These are phyloP conservation scores for Pholis gunnellus DNA, from an alignment of 2,113 vertebrate species.

Conservation along the genomic window DNA sequence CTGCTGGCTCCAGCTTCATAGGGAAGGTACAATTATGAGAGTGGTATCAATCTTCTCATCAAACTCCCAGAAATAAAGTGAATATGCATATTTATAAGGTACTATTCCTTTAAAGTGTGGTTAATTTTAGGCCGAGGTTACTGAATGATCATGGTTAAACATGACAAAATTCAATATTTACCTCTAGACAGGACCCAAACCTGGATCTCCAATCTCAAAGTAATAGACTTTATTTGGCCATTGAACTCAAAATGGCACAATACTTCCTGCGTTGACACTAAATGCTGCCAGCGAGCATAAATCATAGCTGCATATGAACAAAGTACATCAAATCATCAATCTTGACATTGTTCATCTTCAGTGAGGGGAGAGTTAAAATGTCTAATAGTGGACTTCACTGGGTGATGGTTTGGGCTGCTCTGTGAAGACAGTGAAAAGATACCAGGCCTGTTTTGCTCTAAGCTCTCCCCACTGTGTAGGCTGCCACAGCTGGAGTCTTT, in stretches of 20 bases:
- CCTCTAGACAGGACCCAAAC: not conserved
- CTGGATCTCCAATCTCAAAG: not conserved
- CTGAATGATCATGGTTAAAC: not conserved
- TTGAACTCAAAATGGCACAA: not conserved
- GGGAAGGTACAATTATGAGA: not conserved
- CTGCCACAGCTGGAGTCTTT: constrained; percentile 59
- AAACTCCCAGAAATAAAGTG: not conserved
- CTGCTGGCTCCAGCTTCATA: not conserved
- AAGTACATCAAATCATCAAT: not conserved
- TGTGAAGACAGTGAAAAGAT: constrained; percentile 40
- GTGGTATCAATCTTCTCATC: not conserved
- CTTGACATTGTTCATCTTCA: not conserved
- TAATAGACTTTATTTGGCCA: not conserved
- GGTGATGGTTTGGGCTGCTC: constrained; percentile 4
- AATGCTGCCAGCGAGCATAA: not conserved
- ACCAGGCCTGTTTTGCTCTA: constrained; percentile 35
- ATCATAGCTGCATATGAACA: not conserved
- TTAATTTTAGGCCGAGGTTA: not conserved
- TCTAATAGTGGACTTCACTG: not conserved
- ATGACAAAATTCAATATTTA: not conserved
- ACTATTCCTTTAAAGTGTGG: not conserved
- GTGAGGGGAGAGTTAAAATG: not conserved
- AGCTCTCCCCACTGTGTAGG: constrained; percentile 28
- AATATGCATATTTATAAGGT: not conserved
- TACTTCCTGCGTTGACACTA: not conserved